Evolutionary conservation across 2,113 vertebrate species (phyloP).

Genomic region (Sialia sialis): DNA sequence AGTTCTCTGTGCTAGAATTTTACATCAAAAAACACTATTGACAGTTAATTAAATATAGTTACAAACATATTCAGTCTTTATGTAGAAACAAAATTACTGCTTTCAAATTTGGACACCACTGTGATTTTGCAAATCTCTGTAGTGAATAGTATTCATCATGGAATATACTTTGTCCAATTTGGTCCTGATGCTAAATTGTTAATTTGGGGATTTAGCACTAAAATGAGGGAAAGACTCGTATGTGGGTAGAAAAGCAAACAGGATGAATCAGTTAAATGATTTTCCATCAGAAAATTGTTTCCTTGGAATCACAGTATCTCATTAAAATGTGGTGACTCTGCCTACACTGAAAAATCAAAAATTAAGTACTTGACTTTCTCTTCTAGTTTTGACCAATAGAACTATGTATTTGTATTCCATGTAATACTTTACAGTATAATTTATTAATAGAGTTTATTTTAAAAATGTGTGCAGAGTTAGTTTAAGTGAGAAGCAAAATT

Average conservation of each 20-base stretch:
- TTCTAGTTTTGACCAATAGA: not conserved
- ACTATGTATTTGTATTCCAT: not conserved
- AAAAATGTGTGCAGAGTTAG: not conserved
- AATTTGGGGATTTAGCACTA: not conserved
- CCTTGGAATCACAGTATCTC: not conserved
- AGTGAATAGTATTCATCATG: not conserved
- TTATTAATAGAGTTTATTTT: not conserved
- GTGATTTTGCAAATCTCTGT: not conserved
- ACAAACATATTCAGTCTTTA: not conserved
- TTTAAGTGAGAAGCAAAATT: not conserved
- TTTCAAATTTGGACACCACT: not conserved
- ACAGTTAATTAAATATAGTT: not conserved
- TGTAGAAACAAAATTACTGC: not conserved
- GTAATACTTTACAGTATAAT: not conserved
- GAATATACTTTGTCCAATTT: not conserved
- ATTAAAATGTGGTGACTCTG: not conserved
- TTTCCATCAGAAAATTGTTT: not conserved
- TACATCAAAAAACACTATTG: not conserved
- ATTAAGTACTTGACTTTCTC: not conserved
- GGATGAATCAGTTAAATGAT: not conserved
- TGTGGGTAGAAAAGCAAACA: accelerated
- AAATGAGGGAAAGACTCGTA: not conserved
- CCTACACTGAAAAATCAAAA: not conserved
- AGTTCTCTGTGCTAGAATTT: conserved; percentile 3
- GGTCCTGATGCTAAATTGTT: not conserved